These are phyloP conservation scores for Aspidiotus rigidus DNA, from an alignment of 2,888 invertebrate species.

Conservation along the genomic window DNA sequence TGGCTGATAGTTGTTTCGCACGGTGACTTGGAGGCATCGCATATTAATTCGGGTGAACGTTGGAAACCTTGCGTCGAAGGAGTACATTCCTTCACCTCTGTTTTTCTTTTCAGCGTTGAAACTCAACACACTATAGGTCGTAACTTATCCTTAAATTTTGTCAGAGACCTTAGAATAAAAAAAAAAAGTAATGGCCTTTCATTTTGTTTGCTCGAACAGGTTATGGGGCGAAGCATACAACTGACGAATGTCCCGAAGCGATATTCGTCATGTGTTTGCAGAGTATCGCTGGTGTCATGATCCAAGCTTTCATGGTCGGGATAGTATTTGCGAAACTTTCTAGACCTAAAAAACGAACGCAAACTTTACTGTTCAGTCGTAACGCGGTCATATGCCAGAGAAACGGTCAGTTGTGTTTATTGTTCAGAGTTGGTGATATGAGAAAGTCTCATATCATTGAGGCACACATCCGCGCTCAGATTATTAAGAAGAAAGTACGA, in stretches of 20 bases:
- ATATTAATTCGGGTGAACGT: conserved; percentile 42
- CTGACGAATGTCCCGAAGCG: conserved; percentile 76
- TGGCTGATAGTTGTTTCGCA: conserved; percentile 90
- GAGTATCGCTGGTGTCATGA: conserved; percentile 65
- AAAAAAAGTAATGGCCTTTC: not conserved
- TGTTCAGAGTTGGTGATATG: conserved; percentile 96
- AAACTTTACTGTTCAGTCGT: conserved; percentile 86
- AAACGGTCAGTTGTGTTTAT: conserved; percentile 80
- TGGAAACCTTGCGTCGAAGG: conserved; percentile 76
- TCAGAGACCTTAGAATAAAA: not conserved
- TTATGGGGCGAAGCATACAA: conserved; percentile 71
- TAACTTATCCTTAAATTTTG: not conserved
- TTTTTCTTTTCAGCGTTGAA: conserved; percentile 91
- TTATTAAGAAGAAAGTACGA: conserved; percentile 84
- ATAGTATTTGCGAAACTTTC: conserved; percentile 83
- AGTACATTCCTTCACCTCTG: conserved; percentile 80
- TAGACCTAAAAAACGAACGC: conserved; percentile 90
- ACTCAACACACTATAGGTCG: conserved; percentile 90
- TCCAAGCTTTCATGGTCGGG: conserved; percentile 79
- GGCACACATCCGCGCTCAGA: conserved; percentile 88
- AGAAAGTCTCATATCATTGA: conserved; percentile 94
- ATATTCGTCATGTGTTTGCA: conserved; percentile 86
- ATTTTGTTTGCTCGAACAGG: conserved; percentile 42
- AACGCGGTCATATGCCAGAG: conserved; percentile 87
- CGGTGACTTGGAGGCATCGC: conserved; percentile 54